phyloP scores from a whole-genome alignment of 2,113 vertebrate species.

The Toxostoma redivivum region DNA sequence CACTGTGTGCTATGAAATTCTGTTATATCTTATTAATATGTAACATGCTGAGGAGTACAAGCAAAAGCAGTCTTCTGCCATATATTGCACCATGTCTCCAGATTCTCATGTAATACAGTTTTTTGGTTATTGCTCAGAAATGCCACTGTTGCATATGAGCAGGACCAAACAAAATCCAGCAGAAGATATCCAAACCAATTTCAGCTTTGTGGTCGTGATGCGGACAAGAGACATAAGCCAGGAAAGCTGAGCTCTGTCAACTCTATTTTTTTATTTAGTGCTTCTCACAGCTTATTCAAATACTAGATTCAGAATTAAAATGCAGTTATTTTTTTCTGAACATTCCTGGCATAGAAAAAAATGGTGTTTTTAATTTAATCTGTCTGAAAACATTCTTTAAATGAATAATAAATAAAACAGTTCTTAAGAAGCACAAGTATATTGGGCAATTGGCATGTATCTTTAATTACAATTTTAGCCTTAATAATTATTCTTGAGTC shows the following conservation, averaged over 20 bases:
- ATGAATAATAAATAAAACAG: not conserved
- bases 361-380: not conserved
- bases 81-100: not conserved
- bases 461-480: not conserved
- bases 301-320: not conserved
- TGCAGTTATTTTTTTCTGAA: not conserved
- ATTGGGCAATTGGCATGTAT: not conserved
- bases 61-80: not conserved
- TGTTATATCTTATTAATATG: not conserved
- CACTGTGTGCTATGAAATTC: not conserved
- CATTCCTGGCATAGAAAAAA: not conserved
- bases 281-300: not conserved
- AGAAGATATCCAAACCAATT: not conserved
- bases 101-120: not conserved
- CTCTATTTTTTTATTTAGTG: not conserved
- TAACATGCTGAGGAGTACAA: not conserved
- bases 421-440: not conserved
- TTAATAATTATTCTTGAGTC: not conserved
- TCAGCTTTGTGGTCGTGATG: not conserved
- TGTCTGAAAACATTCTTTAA: constrained; percentile 5
- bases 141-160: not conserved
- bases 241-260: not conserved
- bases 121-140: not conserved
- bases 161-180: not conserved
- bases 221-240: not conserved